Percentiles rank a stretch among this genome's conserved stretches.
These are phyloP conservation scores for Synchiropus splendidus DNA, from an alignment of 2,113 vertebrate genomes.

Conservation along the genomic window DNA sequence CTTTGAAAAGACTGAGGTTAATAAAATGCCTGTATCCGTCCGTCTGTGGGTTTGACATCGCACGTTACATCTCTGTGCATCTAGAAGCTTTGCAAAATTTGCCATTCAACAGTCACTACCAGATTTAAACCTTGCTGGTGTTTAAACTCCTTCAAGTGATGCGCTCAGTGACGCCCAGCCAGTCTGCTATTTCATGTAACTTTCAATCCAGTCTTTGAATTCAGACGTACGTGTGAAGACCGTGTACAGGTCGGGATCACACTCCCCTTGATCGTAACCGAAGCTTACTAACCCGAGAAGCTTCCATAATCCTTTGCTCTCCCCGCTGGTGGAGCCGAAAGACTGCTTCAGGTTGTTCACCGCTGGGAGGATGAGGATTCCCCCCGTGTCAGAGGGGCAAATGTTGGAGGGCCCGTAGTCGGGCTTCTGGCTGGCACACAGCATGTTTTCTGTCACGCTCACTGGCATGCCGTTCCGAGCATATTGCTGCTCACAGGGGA, in stretches of 20 bases:
- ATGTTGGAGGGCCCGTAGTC: conserved; percentile 72
- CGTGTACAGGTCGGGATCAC: conserved; percentile 80
- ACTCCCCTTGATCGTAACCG: conserved; percentile 86
- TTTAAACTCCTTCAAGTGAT: too few relatives aligned
- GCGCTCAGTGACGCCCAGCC: background rate
- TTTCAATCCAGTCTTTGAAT: conserved; percentile 94
- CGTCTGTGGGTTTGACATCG: too few relatives aligned
- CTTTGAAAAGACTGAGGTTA: too few relatives aligned
- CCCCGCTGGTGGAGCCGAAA: conserved; percentile 25
- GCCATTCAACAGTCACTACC: too few relatives aligned
- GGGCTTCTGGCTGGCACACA: conserved; percentile 77
- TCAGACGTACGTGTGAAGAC: conserved; percentile 82
- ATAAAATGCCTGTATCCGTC: too few relatives aligned
- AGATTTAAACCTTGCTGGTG: too few relatives aligned
- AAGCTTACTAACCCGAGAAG: conserved; percentile 93
- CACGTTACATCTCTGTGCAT: too few relatives aligned
- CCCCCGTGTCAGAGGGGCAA: conserved; percentile 92
- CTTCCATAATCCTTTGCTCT: conserved; percentile 71
- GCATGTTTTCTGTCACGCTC: conserved; percentile 92
- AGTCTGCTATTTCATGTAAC: conserved; percentile 79
- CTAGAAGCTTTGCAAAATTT: too few relatives aligned
- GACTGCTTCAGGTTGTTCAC: conserved; percentile 15
- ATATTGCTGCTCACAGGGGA: conserved; percentile 88
- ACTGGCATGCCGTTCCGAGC: conserved; percentile 79
- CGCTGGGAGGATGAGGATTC: conserved; percentile 74